Percentiles rank a stretch among this genome's conserved stretches.
Conservation (phyloP, 2,888 invertebrate species). For the Sinelater perroti region DNA sequence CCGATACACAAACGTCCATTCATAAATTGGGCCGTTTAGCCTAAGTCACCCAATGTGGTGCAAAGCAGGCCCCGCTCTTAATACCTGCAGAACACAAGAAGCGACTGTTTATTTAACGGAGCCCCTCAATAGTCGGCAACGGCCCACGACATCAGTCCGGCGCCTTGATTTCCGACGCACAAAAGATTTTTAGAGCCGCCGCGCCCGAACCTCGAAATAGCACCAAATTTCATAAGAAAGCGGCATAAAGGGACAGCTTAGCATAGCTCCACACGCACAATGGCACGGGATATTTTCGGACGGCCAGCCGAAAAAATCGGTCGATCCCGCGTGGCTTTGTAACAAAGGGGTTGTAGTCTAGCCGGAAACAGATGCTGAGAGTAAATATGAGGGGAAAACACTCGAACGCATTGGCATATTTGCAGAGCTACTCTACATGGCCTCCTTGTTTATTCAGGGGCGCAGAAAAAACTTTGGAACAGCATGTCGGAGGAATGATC, state of each 20-base stretch:
- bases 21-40: conserved; percentile 21
- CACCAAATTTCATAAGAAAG: conserved; percentile 22
- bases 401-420: conserved; percentile 34
- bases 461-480: conserved; percentile 14
- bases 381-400: conserved; percentile 35
- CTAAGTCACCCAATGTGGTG: conserved; percentile 18
- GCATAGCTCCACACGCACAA: conserved; percentile 31
- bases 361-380: conserved; percentile 37
- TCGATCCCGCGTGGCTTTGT: conserved; percentile 26
- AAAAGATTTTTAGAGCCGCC: conserved; percentile 1
- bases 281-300: conserved; percentile 24
- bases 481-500: conserved; percentile 3
- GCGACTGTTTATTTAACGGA: conserved; percentile 14
- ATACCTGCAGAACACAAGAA: conserved; percentile 8
- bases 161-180: too few relatives aligned
- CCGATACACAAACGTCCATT: conserved; percentile 15
- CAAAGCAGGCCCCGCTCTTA: conserved; percentile 17
- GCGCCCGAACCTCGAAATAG: background rate
- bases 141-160: too few relatives aligned
- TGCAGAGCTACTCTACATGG: conserved; percentile 25
- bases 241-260: conserved; percentile 33
- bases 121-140: conserved; percentile 1
- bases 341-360: conserved; percentile 35
- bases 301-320: conserved; percentile 24
- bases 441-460: conserved; percentile 21